phyloP scores from a whole-genome alignment of 2,113 vertebrate genomes.

The Cavia aperea region DNA sequence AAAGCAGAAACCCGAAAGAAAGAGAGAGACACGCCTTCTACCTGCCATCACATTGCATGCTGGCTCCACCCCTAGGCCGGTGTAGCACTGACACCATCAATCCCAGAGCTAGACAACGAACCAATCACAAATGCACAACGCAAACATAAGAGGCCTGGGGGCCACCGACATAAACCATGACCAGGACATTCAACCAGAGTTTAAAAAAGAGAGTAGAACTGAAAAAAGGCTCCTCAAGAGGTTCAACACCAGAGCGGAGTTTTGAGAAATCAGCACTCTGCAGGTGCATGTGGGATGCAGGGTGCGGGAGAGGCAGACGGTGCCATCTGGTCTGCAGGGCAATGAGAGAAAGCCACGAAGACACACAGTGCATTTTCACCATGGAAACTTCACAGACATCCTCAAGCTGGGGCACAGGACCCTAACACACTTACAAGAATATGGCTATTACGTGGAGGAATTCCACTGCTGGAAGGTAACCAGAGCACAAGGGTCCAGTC shows the following conservation, averaged over 20 bases:
- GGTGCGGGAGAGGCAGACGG: background rate
- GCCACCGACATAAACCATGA: no score
- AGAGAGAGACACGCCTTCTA: no score
- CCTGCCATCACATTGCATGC: no score
- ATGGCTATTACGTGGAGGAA: background rate
- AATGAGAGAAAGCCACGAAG: background rate
- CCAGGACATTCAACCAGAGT: background rate
- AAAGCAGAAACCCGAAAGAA: no score
- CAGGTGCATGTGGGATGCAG: background rate
- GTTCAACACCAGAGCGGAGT: background rate
- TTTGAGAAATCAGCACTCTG: background rate
- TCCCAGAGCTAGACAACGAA: no score
- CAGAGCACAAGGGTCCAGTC: background rate
- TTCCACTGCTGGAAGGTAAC: conserved; percentile 20
- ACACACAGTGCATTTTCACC: background rate
- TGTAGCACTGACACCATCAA: no score
- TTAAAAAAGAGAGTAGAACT: background rate
- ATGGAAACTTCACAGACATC: background rate
- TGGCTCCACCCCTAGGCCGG: no score
- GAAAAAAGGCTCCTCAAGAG: background rate
- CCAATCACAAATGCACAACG: no score
- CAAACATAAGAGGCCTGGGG: no score
- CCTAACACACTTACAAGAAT: background rate
- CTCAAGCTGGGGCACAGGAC: background rate
- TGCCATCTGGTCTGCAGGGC: background rate